Evolutionary conservation across 2,797 vertebrate genomes (phyloP).

Genomic region (Zonotrichia albicollis): DNA sequence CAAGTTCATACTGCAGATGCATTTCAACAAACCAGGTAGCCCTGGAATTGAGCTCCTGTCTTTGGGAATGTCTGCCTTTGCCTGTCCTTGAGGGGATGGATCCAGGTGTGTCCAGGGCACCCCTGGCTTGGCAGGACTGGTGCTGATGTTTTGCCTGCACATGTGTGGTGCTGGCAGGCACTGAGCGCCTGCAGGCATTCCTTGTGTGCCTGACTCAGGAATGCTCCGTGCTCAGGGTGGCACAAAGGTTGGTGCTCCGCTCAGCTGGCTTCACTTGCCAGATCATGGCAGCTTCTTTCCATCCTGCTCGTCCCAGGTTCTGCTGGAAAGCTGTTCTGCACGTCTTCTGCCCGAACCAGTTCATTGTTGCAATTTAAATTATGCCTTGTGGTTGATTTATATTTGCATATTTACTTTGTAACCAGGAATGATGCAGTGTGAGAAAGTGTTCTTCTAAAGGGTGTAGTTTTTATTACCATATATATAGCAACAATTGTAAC

Average conservation of each 20-base stretch:
- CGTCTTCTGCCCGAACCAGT: not conserved
- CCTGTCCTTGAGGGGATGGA: not conserved
- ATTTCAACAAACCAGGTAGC: not conserved
- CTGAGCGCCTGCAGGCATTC: accelerated
- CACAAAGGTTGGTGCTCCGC: not conserved
- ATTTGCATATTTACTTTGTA: not conserved
- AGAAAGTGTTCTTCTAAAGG: not conserved
- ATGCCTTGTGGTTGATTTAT: not conserved
- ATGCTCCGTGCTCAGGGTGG: accelerated
- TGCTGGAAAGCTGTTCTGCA: not conserved
- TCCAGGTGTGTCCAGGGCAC: accelerated
- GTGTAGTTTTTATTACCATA: not conserved
- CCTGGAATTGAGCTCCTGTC: not conserved
- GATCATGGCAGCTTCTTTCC: accelerated
- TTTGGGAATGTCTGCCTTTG: not conserved
- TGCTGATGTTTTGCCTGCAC: accelerated
- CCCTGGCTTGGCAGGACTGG: accelerated
- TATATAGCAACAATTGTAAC: not conserved
- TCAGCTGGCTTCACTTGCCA: not conserved
- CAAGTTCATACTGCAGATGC: accelerated
- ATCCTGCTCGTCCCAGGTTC: not conserved
- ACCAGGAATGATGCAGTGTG: not conserved
- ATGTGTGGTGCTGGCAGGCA: accelerated
- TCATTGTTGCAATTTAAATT: not conserved
- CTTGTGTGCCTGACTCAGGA: accelerated